Percentiles rank a stretch among this genome's conserved stretches.
phyloP scores from a whole-genome alignment of 1,140 invertebrate genomes.

The Diploscapter pachys region DNA sequence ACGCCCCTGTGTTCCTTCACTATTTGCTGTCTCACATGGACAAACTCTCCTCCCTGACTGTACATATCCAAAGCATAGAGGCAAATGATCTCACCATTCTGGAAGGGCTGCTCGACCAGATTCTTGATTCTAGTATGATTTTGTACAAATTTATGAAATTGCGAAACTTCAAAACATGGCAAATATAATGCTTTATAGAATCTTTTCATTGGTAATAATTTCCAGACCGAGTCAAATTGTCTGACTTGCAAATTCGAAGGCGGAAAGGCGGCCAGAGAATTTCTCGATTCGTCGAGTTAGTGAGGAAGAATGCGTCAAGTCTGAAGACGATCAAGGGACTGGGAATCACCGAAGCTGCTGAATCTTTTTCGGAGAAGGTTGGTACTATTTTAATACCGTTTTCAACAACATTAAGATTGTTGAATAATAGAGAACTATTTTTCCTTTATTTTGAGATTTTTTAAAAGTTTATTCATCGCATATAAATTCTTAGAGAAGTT shows the following conservation, averaged over 20 bases:
- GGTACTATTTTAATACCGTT: background rate
- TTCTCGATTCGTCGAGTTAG: conserved; percentile 2
- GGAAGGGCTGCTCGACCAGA: no score
- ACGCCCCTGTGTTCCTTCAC: no score
- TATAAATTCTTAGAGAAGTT: background rate
- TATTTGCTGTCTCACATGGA: no score
- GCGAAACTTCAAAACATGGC: no score
- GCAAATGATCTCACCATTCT: no score
- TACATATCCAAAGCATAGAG: no score
- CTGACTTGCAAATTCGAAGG: background rate
- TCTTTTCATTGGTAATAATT: background rate
- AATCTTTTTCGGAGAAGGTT: conserved; percentile 6
- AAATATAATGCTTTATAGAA: no score
- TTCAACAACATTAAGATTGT: background rate
- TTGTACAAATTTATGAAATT: no score
- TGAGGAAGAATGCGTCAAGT: conserved; percentile 8
- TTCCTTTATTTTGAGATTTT: no score
- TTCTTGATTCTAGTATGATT: no score
- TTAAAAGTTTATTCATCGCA: background rate
- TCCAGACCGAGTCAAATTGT: conserved; percentile 7
- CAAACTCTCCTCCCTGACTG: no score
- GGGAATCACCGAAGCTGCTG: conserved; percentile 5
- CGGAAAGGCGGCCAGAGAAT: background rate
- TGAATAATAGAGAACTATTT: no score
- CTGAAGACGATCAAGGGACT: conserved; percentile 9